Evolutionary conservation across 2,113 vertebrate species (phyloP).

Genomic region (Chiloscyllium plagiosum): DNA sequence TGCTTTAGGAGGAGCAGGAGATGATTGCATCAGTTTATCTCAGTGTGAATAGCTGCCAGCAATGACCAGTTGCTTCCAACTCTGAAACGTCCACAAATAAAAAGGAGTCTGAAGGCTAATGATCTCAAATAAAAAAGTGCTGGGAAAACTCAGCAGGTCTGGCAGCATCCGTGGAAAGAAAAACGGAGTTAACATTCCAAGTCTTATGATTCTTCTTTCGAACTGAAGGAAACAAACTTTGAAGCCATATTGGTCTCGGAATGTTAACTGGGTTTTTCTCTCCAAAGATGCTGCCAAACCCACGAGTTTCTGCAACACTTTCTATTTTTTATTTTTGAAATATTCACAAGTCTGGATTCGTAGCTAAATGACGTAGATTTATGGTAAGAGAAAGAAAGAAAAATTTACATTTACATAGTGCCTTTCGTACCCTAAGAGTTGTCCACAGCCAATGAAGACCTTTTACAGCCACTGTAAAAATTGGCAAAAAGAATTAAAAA

Average conservation of each 20-base stretch:
- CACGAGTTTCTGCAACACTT: too few relatives aligned
- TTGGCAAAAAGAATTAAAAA: background rate
- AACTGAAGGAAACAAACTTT: too few relatives aligned
- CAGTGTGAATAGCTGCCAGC: background rate
- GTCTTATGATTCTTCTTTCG: too few relatives aligned
- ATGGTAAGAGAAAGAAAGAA: background rate
- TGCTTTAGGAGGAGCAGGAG: background rate
- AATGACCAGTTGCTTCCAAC: background rate
- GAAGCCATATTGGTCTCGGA: too few relatives aligned
- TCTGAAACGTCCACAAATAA: background rate
- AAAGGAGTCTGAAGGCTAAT: too few relatives aligned
- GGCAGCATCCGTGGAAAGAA: too few relatives aligned
- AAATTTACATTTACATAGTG: background rate
- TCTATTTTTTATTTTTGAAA: background rate
- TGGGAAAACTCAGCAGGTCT: too few relatives aligned
- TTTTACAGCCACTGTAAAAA: background rate
- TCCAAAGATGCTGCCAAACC: too few relatives aligned
- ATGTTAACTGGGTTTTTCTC: too few relatives aligned
- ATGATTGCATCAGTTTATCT: background rate
- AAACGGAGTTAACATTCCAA: too few relatives aligned
- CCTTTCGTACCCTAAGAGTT: background rate
- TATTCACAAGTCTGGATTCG: background rate
- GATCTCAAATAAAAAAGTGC: too few relatives aligned
- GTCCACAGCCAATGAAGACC: background rate
- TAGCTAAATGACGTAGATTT: background rate